Percentiles rank a stretch among this genome's conserved stretches.
Conservation (phyloP, 2,113 vertebrate genomes). For the Mandrillus leucophaeus region DNA sequence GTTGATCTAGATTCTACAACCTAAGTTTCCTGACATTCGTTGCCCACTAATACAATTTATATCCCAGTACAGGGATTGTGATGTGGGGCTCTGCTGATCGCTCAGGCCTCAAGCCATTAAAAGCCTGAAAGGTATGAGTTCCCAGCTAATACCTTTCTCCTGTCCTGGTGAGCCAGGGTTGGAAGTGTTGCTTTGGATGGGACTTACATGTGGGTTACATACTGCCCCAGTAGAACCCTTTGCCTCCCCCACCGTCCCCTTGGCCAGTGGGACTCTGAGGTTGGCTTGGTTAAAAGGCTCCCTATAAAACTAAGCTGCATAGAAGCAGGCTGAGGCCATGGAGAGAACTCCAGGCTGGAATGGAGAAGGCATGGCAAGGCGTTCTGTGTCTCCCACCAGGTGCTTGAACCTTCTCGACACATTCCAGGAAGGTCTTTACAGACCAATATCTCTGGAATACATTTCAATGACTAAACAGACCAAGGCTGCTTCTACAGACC, state of each 20-base stretch:
- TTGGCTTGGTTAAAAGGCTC: not conserved
- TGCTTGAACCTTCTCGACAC: not conserved
- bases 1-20: not conserved
- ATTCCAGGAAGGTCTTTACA: not conserved
- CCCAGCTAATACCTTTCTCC: not conserved
- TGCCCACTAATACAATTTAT: not conserved
- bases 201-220: not conserved
- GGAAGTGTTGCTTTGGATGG: not conserved
- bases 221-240: not conserved
- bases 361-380: not conserved
- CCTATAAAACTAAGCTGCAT: not conserved
- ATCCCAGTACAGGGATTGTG: not conserved
- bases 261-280: constrained; percentile 6
- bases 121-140: not conserved
- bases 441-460: not conserved
- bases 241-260: not conserved
- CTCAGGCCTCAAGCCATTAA: not conserved
- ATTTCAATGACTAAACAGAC: not conserved
- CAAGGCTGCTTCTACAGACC: not conserved
- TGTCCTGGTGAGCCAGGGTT: not conserved
- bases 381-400: not conserved
- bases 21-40: not conserved
- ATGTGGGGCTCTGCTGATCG: not conserved
- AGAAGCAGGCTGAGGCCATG: not conserved
- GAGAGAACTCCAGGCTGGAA: not conserved